phyloP scores from a whole-genome alignment of 2,113 vertebrate genomes.

The Brachypteracias leptosomus region DNA sequence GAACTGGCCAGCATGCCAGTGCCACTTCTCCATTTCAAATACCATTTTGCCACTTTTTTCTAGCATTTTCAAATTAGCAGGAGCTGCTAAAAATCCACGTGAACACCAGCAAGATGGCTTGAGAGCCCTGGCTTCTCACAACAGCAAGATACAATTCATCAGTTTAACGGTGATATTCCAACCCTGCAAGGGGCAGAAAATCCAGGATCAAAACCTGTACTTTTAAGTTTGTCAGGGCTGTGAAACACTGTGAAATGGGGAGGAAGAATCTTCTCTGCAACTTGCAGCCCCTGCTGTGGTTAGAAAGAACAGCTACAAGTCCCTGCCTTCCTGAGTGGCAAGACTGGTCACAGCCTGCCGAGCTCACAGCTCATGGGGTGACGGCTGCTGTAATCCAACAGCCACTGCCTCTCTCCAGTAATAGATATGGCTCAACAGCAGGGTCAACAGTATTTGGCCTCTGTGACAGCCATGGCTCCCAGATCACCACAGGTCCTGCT shows the following conservation, averaged over 20 bases:
- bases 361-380: background rate
- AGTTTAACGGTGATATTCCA: background rate
- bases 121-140: background rate
- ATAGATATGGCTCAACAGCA: background rate
- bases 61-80: background rate
- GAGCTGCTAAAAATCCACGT: background rate
- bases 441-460: background rate
- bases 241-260: background rate
- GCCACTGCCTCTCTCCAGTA: background rate
- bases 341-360: background rate
- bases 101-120: background rate
- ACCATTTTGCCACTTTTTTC: background rate
- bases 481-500: conserved; percentile 9
- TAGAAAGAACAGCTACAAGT: background rate
- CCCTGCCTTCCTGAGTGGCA: background rate
- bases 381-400: conserved; percentile 10
- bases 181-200: background rate
- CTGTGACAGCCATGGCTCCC: background rate
- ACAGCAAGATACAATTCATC: background rate
- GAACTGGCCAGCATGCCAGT: background rate
- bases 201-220: background rate
- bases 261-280: background rate
- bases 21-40: background rate
- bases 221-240: fast-evolving
- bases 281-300: background rate